Evolutionary conservation across 2,797 vertebrate species (phyloP).

Genomic region (Xerus rutilus): DNA sequence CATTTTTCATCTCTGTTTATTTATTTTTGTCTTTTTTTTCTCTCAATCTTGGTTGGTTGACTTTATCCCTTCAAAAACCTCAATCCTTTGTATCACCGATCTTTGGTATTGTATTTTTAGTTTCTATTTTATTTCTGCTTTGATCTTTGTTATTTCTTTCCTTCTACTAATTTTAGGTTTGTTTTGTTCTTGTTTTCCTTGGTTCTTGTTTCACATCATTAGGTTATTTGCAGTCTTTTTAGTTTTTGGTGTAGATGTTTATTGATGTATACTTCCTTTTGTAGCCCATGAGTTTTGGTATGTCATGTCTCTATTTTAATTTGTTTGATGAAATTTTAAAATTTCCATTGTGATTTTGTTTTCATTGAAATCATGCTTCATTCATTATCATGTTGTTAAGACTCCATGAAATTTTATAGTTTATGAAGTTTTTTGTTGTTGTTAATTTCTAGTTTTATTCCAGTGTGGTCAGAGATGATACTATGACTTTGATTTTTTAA

Average conservation of each 20-base stretch:
- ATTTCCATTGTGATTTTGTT: neutral
- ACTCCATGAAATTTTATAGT: neutral
- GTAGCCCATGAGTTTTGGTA: neutral
- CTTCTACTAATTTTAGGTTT: too few species aligned
- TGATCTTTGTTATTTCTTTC: too few species aligned
- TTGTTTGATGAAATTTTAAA: neutral
- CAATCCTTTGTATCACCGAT: neutral
- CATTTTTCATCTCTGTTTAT: neutral
- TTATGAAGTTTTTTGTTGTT: neutral
- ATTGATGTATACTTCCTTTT: neutral
- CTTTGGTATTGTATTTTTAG: neutral
- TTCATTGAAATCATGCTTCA: too few species aligned
- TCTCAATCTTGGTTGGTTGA: neutral
- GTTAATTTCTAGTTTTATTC: neutral
- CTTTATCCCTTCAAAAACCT: neutral
- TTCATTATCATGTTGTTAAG: neutral
- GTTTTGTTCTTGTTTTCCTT: neutral
- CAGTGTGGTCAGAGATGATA: too few species aligned
- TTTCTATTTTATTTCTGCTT: too few species aligned
- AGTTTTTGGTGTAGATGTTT: neutral
- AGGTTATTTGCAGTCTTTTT: neutral
- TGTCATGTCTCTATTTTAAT: neutral
- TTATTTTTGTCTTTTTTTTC: too few species aligned
- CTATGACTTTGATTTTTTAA: neutral
- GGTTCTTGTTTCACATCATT: neutral